Percentiles rank a stretch among this genome's conserved stretches.
phyloP scores from a whole-genome alignment of 2,113 vertebrate species.

The Rhinogobius similis region DNA sequence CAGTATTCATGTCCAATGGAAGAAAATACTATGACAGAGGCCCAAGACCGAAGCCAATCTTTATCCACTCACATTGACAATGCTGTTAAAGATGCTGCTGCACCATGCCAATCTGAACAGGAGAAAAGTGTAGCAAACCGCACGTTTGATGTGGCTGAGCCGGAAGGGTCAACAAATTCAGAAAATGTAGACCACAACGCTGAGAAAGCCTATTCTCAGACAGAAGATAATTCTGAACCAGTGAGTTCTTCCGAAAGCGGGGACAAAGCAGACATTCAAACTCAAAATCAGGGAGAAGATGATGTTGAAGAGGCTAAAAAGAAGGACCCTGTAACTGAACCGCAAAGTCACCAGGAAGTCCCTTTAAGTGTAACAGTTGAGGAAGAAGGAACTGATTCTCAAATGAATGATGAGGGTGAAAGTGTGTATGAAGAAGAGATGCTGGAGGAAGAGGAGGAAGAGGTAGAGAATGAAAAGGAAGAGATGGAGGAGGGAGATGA shows the following conservation, averaged over 20 bases:
- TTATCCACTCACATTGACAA: not conserved
- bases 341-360: conserved; percentile 5
- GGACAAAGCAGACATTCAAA: not conserved
- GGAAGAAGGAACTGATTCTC: not conserved
- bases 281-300: conserved; percentile 14
- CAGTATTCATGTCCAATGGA: conserved; percentile 6
- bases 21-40: not conserved
- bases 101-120: conserved; percentile 10
- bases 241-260: conserved; percentile 18
- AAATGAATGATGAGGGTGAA: conserved; percentile 14
- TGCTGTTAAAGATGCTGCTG: not conserved
- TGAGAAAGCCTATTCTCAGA: conserved; percentile 12
- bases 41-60: not conserved
- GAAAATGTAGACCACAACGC: not conserved
- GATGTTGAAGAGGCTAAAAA: not conserved
- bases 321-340: not conserved
- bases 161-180: conserved; percentile 3
- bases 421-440: not conserved
- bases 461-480: not conserved
- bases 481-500: not conserved
- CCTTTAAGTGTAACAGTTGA: too few species aligned
- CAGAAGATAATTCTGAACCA: not conserved
- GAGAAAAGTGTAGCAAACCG: conserved; percentile 11
- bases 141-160: not conserved
- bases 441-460: conserved; percentile 2